These are phyloP conservation scores for Myopa tessellatipennis DNA, from an alignment of 2,888 invertebrate species.

Conservation along the genomic window DNA sequence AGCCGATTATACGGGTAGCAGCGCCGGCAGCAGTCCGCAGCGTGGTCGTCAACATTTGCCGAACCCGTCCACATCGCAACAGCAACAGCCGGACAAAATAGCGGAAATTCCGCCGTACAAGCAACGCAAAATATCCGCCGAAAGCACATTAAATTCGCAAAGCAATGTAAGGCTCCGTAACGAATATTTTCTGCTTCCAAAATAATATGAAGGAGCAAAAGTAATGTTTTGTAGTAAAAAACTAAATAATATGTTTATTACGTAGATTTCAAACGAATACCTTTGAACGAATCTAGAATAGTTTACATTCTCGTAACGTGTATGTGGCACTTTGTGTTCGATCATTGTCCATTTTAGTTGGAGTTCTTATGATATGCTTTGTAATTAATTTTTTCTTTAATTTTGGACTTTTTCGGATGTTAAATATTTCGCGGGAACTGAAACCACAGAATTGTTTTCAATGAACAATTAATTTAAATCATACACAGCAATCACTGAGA, in stretches of 20 bases:
- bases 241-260: neutral
- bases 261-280: neutral
- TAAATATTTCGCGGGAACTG: too few species aligned
- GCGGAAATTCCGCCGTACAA: slow-evolving; percentile 71
- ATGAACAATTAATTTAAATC: too few species aligned
- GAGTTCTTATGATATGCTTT: too few species aligned
- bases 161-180: slow-evolving; percentile 62
- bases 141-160: slow-evolving; percentile 68
- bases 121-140: slow-evolving; percentile 71
- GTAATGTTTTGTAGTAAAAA: neutral
- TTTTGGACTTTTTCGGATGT: too few species aligned
- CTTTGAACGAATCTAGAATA: neutral
- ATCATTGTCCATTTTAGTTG: too few species aligned
- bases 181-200: too few species aligned
- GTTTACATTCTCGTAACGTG: too few species aligned
- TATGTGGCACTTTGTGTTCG: too few species aligned
- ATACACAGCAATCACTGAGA: too few species aligned
- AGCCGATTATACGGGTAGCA: slow-evolving; percentile 62
- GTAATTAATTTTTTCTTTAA: too few species aligned
- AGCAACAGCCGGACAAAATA: slow-evolving; percentile 60
- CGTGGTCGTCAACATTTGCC: slow-evolving; percentile 50
- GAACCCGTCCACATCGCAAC: slow-evolving; percentile 37
- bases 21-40: slow-evolving; percentile 64
- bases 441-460: too few species aligned
- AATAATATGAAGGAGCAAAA: too few species aligned